phyloP scores from a whole-genome alignment of 2,113 vertebrate species.

The Callionymus lyra region DNA sequence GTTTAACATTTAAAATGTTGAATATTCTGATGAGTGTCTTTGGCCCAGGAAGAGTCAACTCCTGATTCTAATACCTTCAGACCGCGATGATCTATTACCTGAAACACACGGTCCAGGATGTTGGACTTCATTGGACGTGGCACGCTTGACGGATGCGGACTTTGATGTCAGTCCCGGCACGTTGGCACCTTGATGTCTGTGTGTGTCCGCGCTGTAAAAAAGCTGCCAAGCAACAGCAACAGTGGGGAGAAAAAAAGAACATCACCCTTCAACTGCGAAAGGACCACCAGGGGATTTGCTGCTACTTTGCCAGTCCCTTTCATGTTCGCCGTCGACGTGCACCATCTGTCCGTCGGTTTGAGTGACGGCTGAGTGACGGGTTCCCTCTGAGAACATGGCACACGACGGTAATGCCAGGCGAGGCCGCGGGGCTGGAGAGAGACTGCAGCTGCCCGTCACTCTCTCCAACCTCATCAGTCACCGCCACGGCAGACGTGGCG shows the following conservation, averaged over 20 bases:
- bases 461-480: conserved; percentile 60
- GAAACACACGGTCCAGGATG: conserved; percentile 37
- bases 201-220: conserved; percentile 46
- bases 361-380: conserved; percentile 59
- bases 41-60: no score
- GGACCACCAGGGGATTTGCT: conserved; percentile 48
- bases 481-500: conserved; percentile 47
- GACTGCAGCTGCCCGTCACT: conserved; percentile 65
- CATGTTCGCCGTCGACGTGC: conserved; percentile 44
- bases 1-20: no score
- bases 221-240: conserved; percentile 49
- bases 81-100: conserved; percentile 1
- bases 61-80: neutral
- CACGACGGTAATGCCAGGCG: conserved; percentile 60
- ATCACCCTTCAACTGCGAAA: conserved; percentile 45
- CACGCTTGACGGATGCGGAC: conserved; percentile 47
- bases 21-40: no score
- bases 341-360: conserved; percentile 52
- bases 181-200: conserved; percentile 49
- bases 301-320: conserved; percentile 60
- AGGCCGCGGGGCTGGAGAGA: conserved; percentile 54
- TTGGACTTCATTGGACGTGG: conserved; percentile 41
- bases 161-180: conserved; percentile 33
- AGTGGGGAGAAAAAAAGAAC: conserved; percentile 46
- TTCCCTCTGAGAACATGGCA: conserved; percentile 65